phyloP scores from a whole-genome alignment of 2,113 vertebrate genomes.

The Oryzias celebensis region DNA sequence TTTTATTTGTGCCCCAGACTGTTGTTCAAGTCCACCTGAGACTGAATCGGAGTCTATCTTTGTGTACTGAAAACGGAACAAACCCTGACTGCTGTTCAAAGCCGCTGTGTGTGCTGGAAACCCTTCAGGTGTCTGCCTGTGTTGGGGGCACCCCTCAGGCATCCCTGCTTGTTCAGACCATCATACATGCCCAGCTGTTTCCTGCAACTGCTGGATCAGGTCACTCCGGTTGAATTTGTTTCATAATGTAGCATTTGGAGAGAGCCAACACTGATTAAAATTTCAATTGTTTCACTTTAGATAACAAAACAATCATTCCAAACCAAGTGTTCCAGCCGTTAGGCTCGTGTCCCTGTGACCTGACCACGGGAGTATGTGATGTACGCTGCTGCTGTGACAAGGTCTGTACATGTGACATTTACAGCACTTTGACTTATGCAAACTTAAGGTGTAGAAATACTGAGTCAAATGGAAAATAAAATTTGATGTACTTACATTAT shows the following conservation, averaged over 20 bases:
- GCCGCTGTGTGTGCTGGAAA: slow-evolving; percentile 80
- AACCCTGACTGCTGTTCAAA: slow-evolving; percentile 74
- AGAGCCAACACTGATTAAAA: not conserved
- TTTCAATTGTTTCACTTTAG: slow-evolving; percentile 62
- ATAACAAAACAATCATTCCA: slow-evolving; percentile 82
- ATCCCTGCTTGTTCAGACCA: slow-evolving; percentile 83
- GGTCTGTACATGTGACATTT: slow-evolving; percentile 68
- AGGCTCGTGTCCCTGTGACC: slow-evolving; percentile 90
- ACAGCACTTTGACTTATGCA: not conserved
- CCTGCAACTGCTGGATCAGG: slow-evolving; percentile 75
- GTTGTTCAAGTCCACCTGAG: slow-evolving; percentile 71
- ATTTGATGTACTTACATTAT: too few species aligned
- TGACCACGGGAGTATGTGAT: slow-evolving; percentile 83
- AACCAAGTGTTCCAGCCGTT: slow-evolving; percentile 89
- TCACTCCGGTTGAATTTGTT: slow-evolving; percentile 33
- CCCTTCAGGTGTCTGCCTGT: slow-evolving; percentile 84
- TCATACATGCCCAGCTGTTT: slow-evolving; percentile 80
- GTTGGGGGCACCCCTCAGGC: slow-evolving; percentile 57
- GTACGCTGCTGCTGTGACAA: slow-evolving; percentile 91
- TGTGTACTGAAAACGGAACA: slow-evolving; percentile 76
- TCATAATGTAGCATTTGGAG: not conserved
- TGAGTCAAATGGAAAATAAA: not conserved
- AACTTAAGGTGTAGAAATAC: not conserved
- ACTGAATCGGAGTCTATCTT: slow-evolving; percentile 64
- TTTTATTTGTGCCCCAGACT: slow-evolving; percentile 63